Base-by-base conservation (phyloP, 2,797 vertebrate genomes). In the Acropternis orthonyx region DNA sequence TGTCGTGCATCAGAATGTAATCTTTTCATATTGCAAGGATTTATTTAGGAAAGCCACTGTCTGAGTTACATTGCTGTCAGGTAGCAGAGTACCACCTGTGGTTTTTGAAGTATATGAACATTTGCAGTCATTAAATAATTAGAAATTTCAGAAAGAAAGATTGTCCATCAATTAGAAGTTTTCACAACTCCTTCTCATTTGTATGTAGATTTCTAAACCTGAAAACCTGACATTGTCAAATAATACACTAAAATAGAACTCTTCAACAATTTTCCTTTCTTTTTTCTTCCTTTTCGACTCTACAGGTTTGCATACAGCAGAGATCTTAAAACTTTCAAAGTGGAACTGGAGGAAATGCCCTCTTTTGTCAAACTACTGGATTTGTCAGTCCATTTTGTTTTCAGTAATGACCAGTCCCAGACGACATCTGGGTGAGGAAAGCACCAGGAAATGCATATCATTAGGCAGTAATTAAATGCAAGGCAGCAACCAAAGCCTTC, bases 161-260 rank as follows among this genome's bases (percentile, higher is more conserved):
- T 37, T 69, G 54, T 44, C 34, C 22, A 85, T 89, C 85, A 85
- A 37, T 79, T 69, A 89, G 44, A 93, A 81, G 24, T 62, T 92
- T 96, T 92, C 84, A 66, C 59, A 78, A 85, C 48, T 84, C 19
- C 10, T 72, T 69, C 58, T 85, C 34, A 82, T 85, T 72, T 84
- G 14, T 69, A 65, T 81, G 67, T 41, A 81, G 80, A 85, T 89
- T 94, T 92, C 34, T 88, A 94, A 85, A 85, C 36, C 28, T 41
- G 52, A 52, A 72, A 78, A 59, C 4, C 19, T 86, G 23, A 19
- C 62, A 49, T 59, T 89, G 49, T 86, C 44, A 92, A 84, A 80
- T 77, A 83, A 72, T 32, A 85, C 22, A 72, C 19, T 68, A 56
- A 93, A 92, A 66, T 46, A 41, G 8, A 92, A 68, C 22, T 14